Evolutionary conservation across 2,888 invertebrate genomes (phyloP).

Genomic region (Dryocosmus kuriphilus): DNA sequence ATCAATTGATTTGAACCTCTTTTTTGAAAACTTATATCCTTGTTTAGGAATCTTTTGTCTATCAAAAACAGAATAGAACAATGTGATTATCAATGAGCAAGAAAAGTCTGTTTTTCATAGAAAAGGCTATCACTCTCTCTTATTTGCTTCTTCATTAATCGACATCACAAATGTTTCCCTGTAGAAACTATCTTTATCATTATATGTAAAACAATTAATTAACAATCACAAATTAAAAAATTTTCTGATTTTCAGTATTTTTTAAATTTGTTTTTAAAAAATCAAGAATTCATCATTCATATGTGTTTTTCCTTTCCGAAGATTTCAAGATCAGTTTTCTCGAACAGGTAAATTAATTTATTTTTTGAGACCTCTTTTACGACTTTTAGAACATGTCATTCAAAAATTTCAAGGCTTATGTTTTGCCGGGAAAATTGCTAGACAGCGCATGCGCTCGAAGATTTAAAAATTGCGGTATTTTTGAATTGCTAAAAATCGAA

Average conservation of each 20-base stretch:
- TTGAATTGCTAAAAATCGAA: no score
- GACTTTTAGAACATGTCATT: no score
- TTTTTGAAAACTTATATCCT: no score
- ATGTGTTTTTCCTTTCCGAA: no score
- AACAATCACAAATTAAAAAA: not conserved
- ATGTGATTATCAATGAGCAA: not conserved
- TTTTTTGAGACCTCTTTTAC: no score
- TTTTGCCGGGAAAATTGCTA: no score
- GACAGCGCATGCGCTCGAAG: no score
- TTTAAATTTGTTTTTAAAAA: not conserved
- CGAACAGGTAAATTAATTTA: no score
- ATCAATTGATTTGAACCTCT: no score
- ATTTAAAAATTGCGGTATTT: no score
- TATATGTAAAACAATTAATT: not conserved
- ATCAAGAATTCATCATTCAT: not conserved
- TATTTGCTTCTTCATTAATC: not conserved
- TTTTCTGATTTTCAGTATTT: not conserved
- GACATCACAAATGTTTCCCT: not conserved
- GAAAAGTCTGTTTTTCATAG: not conserved
- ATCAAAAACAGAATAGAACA: not conserved
- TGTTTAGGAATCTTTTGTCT: not conserved
- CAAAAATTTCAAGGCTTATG: no score
- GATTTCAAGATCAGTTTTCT: no score
- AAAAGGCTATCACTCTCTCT: not conserved
- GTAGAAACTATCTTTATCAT: not conserved